These are phyloP conservation scores for Tenthredo livida DNA, from an alignment of 2,888 invertebrate species.

Conservation along the genomic window DNA sequence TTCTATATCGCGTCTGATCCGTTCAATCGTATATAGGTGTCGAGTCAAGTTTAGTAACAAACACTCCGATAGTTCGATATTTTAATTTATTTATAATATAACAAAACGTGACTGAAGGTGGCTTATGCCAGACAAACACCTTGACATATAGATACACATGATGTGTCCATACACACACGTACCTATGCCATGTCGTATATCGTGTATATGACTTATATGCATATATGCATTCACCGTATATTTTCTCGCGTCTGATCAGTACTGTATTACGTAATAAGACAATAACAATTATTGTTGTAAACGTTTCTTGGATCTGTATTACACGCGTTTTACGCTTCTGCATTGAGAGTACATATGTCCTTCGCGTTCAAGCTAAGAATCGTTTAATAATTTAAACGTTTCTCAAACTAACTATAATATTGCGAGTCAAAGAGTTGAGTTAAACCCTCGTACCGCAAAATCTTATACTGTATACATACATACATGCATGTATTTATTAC, in stretches of 20 bases:
- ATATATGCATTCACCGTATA: neutral
- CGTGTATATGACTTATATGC: neutral
- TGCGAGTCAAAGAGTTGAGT: neutral
- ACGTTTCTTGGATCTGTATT: slow-evolving; percentile 20
- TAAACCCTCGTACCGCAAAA: neutral
- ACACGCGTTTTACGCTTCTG: neutral
- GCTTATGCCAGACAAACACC: neutral
- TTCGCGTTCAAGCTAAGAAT: slow-evolving; percentile 1
- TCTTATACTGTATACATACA: neutral
- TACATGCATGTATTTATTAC: neutral
- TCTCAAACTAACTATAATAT: neutral
- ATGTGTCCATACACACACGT: neutral
- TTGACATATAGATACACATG: neutral
- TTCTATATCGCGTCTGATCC: neutral
- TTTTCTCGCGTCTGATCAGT: too few species aligned
- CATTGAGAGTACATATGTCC: neutral
- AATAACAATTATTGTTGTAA: slow-evolving; percentile 39
- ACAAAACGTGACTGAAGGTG: neutral
- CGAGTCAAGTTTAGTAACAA: neutral
- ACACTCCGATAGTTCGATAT: neutral
- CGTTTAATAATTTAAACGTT: slow-evolving; percentile 1
- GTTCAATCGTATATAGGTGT: neutral
- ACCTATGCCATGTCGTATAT: neutral
- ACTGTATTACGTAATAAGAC: slow-evolving; percentile 18
- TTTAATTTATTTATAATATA: neutral